Base-by-base conservation (phyloP, 1,140 invertebrate genomes). In the Copidosoma floridanum region DNA sequence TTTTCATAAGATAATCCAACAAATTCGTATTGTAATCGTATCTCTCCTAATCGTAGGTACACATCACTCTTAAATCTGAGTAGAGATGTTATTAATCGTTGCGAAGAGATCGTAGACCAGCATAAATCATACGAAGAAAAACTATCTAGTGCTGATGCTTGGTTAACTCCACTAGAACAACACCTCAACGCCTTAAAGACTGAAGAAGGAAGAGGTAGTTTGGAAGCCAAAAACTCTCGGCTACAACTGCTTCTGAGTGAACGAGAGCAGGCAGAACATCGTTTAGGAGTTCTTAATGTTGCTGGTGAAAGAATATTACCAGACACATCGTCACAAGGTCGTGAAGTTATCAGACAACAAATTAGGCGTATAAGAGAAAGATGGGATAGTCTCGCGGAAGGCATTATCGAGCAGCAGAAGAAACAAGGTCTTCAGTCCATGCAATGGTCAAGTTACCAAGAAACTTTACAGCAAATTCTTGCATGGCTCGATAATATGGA, bases 401-500 rank as follows among this genome's bases (percentile, higher is more conserved):
- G 86, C 59, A 88, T 95, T 51, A 82, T 85, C 51, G 88, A 91
- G 69, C 83, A 93, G 65, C 90, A 93, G 69, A 93, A 93, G 75
- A 86, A 86, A 61, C 88, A 92, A 64, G 92, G 95, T 68, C 87
- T 88, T 27, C 91, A 94, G 68, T 89, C 88, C 8, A 82, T 94
- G 27, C 91, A 94, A 70, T 88, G 91, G 83, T 86, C 87, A 3
- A 90, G 85, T 70, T 95, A 93, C 71, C 89, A 93, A 75, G 93
- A 95, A 65, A 90, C 88, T 38, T 75, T 94, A 1, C 87, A 91
- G 61, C 91, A 94, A 71, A 89, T 88, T 23, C 72, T 90, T 3
- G 84, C 88, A 18, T 98, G 95, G 94, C 79, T 98, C 64, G 88
- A 93, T 65, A 85, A 88, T 43, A 91, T 93, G 76, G 94, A 97